Evolutionary conservation across 1,140 invertebrate genomes (phyloP), one percentile per base, ranked within the genome.

Genomic region (Scylla paramamosain): DNA sequence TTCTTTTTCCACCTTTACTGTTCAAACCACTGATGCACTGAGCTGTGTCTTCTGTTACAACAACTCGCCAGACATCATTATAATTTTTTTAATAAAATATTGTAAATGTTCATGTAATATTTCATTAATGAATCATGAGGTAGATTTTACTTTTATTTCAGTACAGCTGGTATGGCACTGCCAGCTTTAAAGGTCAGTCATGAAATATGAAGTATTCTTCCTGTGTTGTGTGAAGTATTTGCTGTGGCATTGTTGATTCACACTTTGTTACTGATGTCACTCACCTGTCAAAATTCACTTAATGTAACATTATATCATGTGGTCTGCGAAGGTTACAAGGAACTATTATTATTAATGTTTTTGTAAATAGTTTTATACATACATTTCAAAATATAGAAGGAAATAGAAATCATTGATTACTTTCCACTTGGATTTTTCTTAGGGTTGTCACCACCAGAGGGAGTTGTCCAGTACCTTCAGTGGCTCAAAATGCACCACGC

Each of bases 81-180:
- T 94, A 84, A 89, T 94, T 95, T 95, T 91, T 95, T 95, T 92
- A 95, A 95, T 95, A 95, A 95, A 95, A 95, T 95, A 95, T 95
- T 95, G 94, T 95, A 95, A 95, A 95, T 95, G 94, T 95, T 95
- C 83, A 95, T 95, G 94, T 91, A 95, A 95, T 90, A 92, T 95
- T 95, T 95, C 94, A 95, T 95, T 31, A 92, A 95, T 91, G 94
- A 94, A 94, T 77, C 52, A 77, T 91, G 89, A 31, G 91, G 86
- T 48, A 77, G 77, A 88, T 91, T 84, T 95, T n/a, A 32, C 39
- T 39, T 83, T 28, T 48, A 86, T 93, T 46, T 48, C 52, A 46
- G 12, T 84, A 20, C 31, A 32, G 8, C 7, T 59, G 46, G 59
- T 10, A 59, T 92, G 52, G 6, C 20, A 32, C 6, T 92, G 8